Base-by-base conservation (phyloP, 1,140 invertebrate genomes). In the Dendroctonus valens region DNA sequence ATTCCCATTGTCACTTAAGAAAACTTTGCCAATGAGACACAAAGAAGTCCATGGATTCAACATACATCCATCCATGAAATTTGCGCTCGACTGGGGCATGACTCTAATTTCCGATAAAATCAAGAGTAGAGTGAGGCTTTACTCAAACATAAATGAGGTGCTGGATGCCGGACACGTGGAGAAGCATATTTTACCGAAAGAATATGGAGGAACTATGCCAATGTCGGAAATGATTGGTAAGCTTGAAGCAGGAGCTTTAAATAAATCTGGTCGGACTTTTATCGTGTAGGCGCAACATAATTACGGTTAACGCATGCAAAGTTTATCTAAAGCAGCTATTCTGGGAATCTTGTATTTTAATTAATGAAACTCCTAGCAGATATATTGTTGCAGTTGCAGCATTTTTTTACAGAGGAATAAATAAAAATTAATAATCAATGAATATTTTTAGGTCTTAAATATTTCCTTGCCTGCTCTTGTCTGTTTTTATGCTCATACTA, bases 201-300 rank as follows among this genome's bases (percentile, higher is more conserved):
- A 93, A 74, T 93, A 92, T 74, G 91, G 91, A 11, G 91, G 91
- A 2, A 84, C 80, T 6, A 88, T 91, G 79, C 90, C 90, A 0
- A 90, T 92, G 87, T 83, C 85, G 41, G 86, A 91, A 76, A 92
- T 93, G 90, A 92, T 92, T 68, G 86, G 91, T 92, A 68, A 70
- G 12, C 9, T 61, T 11, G 26, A 26, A 26, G 26, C 3, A 26
- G 26, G 26, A 26, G 26, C 26, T 26, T 26, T 26, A 26, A 26
- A 26, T 26, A 26, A 26, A 26, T 26, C 26, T 26, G 26, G 26
- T 26, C 26, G 3, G 26, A 26, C 26, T 26, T n/a, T 26, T 26
- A 26, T 26, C 26, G 3, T 26, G 26, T 26, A 26, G 26, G 3
- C 26, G 26, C 26, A 26, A 26, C 3, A 2, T 26, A 26, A 26